Evolutionary conservation across 2,113 vertebrate genomes (phyloP), one percentile per base, ranked within the genome.

Genomic region (Corythaeola cristata): DNA sequence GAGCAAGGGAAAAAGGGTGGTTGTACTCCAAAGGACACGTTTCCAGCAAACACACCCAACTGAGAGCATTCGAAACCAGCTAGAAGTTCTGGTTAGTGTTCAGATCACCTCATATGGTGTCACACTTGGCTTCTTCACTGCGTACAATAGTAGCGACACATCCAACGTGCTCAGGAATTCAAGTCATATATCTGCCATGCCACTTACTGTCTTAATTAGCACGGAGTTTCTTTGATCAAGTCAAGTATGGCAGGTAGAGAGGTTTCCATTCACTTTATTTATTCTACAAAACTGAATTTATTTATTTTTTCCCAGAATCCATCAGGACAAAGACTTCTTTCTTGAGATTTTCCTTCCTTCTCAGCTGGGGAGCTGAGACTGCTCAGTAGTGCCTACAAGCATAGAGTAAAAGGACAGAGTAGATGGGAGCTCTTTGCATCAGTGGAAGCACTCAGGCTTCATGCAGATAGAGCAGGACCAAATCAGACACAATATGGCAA

Each of bases 71-170:
- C 30, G 0, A 18, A 78, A 85, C 37, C 63, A 96, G 45, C 49
- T 96, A 90, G 73, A 87, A 86, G 33, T 33, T 93, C 93, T 95
- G 96, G 75, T 89, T 95, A 96, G 76, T 76, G 50, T 96, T 98
- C 39, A 8, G 35, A 93, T 95, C 92, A 93, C 64, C 52, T 92
- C 77, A 9, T n/a, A 92, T 69, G 26, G 28, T 79, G 22, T 79
- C 55, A 81, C 2, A 1, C 1, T 11, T 66, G 74, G 47, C 62
- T 96, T 72, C 55, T 87, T 79, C 78, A 49, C 28, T 74, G 47
- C 5, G 4, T 67, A 33, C 83, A 68, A 71, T 95, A 85, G 91
- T 58, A 93, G 77, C 30, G 17, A 44, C 27, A 63, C 23, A 93
- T 59, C 28, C 30, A 81, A 75, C 64, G 41, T 22, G 8, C 30